These are phyloP conservation scores for Crax fasciolata DNA, from an alignment of 2,797 vertebrate species.

Conservation along the genomic window DNA sequence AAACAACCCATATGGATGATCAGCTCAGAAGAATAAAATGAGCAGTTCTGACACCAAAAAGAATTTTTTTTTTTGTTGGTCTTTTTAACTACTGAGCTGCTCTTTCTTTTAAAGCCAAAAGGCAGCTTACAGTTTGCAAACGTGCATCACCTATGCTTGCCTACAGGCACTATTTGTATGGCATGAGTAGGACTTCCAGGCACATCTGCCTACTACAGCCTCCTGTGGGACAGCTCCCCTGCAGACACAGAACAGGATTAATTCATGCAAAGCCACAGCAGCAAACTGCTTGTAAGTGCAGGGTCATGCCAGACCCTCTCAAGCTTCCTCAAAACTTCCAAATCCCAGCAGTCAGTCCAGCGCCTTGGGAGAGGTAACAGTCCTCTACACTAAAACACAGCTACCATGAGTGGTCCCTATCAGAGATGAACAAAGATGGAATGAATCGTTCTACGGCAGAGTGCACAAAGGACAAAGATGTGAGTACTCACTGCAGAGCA, in stretches of 20 bases:
- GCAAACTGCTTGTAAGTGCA: accelerated
- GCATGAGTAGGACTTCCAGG: neutral
- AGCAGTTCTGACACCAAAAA: neutral
- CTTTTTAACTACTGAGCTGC: neutral
- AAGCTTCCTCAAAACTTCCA: neutral
- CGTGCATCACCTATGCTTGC: neutral
- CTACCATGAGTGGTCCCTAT: accelerated
- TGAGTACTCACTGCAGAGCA: neutral
- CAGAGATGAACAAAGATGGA: neutral
- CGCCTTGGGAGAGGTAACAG: neutral
- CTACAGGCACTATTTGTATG: neutral
- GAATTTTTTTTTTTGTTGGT: neutral
- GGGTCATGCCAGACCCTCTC: neutral
- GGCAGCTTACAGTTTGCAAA: neutral
- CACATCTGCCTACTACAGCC: neutral
- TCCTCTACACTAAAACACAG: accelerated
- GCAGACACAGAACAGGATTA: neutral
- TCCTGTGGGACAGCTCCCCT: neutral
- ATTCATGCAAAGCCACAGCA: neutral
- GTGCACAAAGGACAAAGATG: neutral
- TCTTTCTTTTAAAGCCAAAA: neutral
- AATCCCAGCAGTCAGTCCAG: neutral
- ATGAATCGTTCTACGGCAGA: neutral
- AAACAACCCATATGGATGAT: neutral
- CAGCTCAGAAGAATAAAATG: neutral